Base-by-base conservation (phyloP, 53 echinoderm and acorn worm species). In the Zoroaster sp. region DNA sequence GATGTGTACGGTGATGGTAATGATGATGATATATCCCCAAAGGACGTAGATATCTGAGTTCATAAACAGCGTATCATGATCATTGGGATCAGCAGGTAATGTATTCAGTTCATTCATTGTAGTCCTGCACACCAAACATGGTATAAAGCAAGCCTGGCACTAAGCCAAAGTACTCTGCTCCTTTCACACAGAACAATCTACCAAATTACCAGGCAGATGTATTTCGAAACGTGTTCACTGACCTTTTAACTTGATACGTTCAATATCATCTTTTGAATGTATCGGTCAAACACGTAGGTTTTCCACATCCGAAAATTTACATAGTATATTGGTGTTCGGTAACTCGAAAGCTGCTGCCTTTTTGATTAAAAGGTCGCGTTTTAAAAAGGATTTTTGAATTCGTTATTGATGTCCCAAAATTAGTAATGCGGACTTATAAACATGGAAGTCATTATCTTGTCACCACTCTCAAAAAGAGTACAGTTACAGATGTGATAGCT, bases 211-310 rank as follows among this genome's bases (percentile, higher is more conserved):
- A 9, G 30, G n/a, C 55, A 5, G 37, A 17, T 51, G 49, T 28
- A 38, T 81, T 40, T 30, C 49, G 46, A 7, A 28, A 47, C 31
- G 40, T 42, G 66, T 67, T 17, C 43, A 18, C 33, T 81, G 67
- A 81, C 81, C 67, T 81, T 81, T 68, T 81, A 66, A 81, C 41
- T 44, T 30, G 81, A 81, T 68, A 81, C 81, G 41, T 66, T 42
- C 13, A 4, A 31, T 81, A 81, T 25, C 81, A 7, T 25, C 28
- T 35, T 63, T 10, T 25, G 32, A 9, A 31, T 35, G 11, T 54
- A 78, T 55, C 78, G 40, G 20, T 51, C 38, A 53, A 11, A 55
- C 18, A 78, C 54, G 8, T 54, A 38, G 21, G 36, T 37, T 36
- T 30, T 4, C 36, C 7, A 23, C 10, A 36, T 78, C 65, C 33